Evolutionary conservation across 2,113 vertebrate genomes (phyloP), one percentile per base, ranked within the genome.

Genomic region (Rhynchomys soricoides): DNA sequence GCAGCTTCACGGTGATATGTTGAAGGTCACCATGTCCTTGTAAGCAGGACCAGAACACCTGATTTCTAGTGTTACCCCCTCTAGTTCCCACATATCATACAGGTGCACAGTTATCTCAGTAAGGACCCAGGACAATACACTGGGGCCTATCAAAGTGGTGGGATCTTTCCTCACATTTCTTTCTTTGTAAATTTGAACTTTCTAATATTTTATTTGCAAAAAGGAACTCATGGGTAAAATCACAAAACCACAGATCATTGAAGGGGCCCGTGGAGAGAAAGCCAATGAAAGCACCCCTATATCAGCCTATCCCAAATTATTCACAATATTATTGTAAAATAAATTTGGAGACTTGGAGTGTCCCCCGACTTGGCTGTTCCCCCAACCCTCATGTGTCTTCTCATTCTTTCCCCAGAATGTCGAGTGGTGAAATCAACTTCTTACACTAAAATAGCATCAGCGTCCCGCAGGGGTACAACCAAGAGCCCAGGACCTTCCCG

Each of bases 371-470:
- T 68, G 3, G 0, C 11, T 43, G 37, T 92, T 92, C 89, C 17
- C 78, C 95, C 89, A 96, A 70, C 96, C 66, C 86, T 98, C 97
- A 98, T 11, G 78, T 92, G 89, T 16, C 78, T 91, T 97, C 97
- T 98, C 95, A 97, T 98, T 97, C 64, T 96, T 55, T 77, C 86
- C 74, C 31, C 96, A 99, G 99, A 99, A 97, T 99, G 99, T 98
- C 99, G 99, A 37, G 99, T 99, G 97, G 98, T 99, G 96, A 99
- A 99, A 98, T 99, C 99, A 71, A 98, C 99, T 91, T 99, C 99
- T 4, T 99, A 99, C 96, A 99, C 99, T 96, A 99, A 99, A 94
- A 99, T 99, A 95, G 99, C 99, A 82, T 98, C 99, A 0, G 96
- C 99, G 50, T 99, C 99, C 34, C 99, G 99, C 92, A 99, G 98